Conservation (phyloP, 1,140 invertebrate genomes). For the Papilio xuthus region DNA sequence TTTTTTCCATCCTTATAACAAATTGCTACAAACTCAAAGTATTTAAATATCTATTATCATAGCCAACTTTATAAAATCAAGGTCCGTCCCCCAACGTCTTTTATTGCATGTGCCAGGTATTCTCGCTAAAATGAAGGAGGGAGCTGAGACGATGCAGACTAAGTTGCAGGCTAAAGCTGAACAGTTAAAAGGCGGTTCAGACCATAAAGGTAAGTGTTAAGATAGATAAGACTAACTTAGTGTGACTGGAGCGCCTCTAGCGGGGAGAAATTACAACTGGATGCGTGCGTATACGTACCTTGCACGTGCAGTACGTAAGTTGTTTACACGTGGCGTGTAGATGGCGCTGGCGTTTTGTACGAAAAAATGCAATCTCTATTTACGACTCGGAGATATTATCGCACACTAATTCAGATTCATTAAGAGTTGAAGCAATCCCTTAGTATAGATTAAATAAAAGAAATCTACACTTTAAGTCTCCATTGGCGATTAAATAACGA, state of each 20-base stretch:
- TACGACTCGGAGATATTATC: not conserved
- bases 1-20: too few species aligned
- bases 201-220: conserved; percentile 83
- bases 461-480: too few species aligned
- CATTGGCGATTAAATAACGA: too few species aligned
- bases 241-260: not conserved
- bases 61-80: not conserved
- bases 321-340: too few species aligned
- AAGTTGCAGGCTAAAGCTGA: conserved; percentile 97
- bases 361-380: too few species aligned
- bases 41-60: too few species aligned
- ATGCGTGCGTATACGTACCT: not conserved
- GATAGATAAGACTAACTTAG: not conserved
- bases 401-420: not conserved
- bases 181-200: conserved; percentile 84
- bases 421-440: too few species aligned
- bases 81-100: not conserved
- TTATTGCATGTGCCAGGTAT: conserved; percentile 85
- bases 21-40: too few species aligned
- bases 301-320: too few species aligned
- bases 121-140: conserved; percentile 97
- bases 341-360: too few species aligned
- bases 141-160: conserved; percentile 95
- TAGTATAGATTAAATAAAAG: too few species aligned
- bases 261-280: not conserved